A percentile compares a stretch with the other conserved stretches of the same genome.
Evolutionary conservation across 2,797 vertebrate genomes (phyloP).

Genomic region (Liparis tanakae): DNA sequence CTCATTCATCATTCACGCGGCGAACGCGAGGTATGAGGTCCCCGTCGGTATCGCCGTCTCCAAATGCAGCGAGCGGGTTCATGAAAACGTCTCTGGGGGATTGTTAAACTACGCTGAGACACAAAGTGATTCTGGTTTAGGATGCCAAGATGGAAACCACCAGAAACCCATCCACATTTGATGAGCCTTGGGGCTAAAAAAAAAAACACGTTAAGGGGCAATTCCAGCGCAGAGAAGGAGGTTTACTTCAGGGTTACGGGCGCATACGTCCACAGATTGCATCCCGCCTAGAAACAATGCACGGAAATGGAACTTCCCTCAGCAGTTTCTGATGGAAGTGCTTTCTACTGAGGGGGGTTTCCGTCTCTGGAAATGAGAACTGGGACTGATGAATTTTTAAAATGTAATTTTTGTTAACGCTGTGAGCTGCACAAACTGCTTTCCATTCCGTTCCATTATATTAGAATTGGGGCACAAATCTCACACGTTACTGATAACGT

Average conservation of each 20-base stretch:
- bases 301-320: neutral
- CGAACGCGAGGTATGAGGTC: slow-evolving; percentile 60
- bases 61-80: slow-evolving; percentile 27
- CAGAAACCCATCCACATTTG: slow-evolving; percentile 17
- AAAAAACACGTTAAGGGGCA: slow-evolving; percentile 14
- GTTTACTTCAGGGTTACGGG: slow-evolving; percentile 16
- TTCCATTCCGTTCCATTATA: slow-evolving; percentile 4
- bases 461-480: neutral
- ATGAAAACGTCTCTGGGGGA: slow-evolving; percentile 45
- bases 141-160: slow-evolving; percentile 15
- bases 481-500: neutral
- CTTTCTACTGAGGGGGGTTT: neutral
- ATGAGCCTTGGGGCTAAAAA: slow-evolving; percentile 19
- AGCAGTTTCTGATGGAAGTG: neutral
- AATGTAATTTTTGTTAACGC: slow-evolving; percentile 18
- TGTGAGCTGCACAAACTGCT: slow-evolving; percentile 16
- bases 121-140: neutral
- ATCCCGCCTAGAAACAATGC: neutral
- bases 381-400: slow-evolving; percentile 43
- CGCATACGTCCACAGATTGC: neutral
- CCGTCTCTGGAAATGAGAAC: slow-evolving; percentile 9
- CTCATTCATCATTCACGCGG: slow-evolving; percentile 68
- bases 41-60: slow-evolving; percentile 33
- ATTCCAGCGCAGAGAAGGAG: slow-evolving; percentile 7
- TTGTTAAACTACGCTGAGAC: slow-evolving; percentile 24